Base-by-base conservation (phyloP, 2,888 invertebrate genomes). In the Habroteleia sp. region DNA sequence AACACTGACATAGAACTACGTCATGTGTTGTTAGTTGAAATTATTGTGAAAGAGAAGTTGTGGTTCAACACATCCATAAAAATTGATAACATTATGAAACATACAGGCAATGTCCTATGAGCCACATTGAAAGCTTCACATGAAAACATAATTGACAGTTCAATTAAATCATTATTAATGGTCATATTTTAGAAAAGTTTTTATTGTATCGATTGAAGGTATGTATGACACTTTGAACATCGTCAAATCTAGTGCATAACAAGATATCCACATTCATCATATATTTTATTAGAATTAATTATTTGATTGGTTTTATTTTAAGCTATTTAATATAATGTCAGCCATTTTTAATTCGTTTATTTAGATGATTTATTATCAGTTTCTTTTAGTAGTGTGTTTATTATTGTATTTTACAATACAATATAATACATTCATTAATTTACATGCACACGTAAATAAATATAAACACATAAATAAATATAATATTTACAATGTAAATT, bases 41-140 rank as follows among this genome's bases (percentile, higher is more conserved):
- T 10, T 62, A 25, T 39, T 16, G 50, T 60, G 42, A n/a, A 37
- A 48, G 11, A 25, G 41, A 44, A 50, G 11, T 54, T 46, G 14
- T 46, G 31, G 16, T 46, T 37, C 33, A 60, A 52, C 58, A 69
- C 35, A 23, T 2, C 25, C 20, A 60, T 8, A 44, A 29, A 29
- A 37, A 39, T 48, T 46, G 7, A 31, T 27, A 41, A 63, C 13
- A 44, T 50, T 48, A 52, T 42, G 29, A 58, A 73, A 73, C 72
- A 52, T 16, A 50, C 58, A 63, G 65, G 52, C 65, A 65, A 73
- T 11, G 58, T 58, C 52, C 50, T 46, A 65, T 37, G 41, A 73
- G 58, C 39, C 58, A 72, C 65, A 65, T 72, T 50, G 42, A 65
- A 72, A 72, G 63, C 72, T 72, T 63, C 52, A 72, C 63, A 48